Percentiles rank a stretch among this genome's conserved stretches.
phyloP scores from a whole-genome alignment of 2,888 invertebrate species.

The Mycalesis mineus region DNA sequence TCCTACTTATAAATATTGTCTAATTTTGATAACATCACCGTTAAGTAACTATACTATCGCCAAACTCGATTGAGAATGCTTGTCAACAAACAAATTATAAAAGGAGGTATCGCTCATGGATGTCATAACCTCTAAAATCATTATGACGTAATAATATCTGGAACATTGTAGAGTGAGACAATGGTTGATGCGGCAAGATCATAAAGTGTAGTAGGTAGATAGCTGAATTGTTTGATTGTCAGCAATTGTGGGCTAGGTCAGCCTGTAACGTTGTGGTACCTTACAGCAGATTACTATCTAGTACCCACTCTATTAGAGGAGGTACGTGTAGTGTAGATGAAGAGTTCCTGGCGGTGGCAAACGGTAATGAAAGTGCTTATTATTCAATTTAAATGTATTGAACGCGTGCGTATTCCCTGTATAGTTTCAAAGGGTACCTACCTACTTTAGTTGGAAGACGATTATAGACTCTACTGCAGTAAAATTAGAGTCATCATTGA shows the following conservation, averaged over 20 bases:
- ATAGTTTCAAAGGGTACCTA: background rate
- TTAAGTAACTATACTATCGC: no score
- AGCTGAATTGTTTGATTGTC: background rate
- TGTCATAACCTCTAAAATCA: no score
- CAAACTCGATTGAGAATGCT: no score
- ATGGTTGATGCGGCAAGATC: no score
- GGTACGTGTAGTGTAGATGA: slow-evolving; percentile 1
- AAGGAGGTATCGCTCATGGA: no score
- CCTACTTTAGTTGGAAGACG: background rate
- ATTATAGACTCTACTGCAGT: background rate
- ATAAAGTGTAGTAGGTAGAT: background rate
- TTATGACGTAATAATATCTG: no score
- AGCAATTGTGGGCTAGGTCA: background rate
- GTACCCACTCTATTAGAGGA: background rate
- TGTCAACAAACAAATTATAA: no score
- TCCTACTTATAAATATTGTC: no score
- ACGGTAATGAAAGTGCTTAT: slow-evolving; percentile 11
- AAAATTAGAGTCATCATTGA: no score
- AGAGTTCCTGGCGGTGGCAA: slow-evolving; percentile 4
- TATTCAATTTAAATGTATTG: slow-evolving; percentile 27
- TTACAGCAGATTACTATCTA: background rate
- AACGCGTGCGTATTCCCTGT: background rate
- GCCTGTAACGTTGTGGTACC: no score
- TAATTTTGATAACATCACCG: no score
- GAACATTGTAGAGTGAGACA: no score